These are phyloP conservation scores for Andricus quercusramuli DNA, from an alignment of 2,888 invertebrate species.

Conservation along the genomic window DNA sequence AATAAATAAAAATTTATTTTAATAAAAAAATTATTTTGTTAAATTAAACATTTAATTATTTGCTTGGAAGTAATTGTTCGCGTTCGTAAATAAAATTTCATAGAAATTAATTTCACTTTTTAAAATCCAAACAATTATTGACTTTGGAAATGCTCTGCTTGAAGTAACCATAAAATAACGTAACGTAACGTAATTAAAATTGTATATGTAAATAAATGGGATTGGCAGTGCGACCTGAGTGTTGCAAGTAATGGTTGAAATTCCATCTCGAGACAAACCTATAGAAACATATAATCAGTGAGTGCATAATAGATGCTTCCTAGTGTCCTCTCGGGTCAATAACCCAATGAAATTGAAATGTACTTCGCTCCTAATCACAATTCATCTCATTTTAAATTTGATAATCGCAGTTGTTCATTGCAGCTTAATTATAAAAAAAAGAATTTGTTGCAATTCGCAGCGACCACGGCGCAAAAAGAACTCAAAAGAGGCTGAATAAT, in stretches of 20 bases:
- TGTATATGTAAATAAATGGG: conserved; percentile 25
- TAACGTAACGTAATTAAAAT: conserved; percentile 3
- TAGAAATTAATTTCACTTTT: too few species aligned
- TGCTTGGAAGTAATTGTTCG: too few species aligned
- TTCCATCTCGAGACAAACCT: conserved; percentile 30
- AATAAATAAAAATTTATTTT: too few species aligned
- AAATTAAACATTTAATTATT: too few species aligned
- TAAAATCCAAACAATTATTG: too few species aligned
- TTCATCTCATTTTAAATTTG: not conserved
- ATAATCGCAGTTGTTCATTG: not conserved
- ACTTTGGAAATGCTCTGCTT: too few species aligned
- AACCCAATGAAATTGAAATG: conserved; percentile 27
- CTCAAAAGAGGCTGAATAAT: too few species aligned
- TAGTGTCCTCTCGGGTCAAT: conserved; percentile 34
- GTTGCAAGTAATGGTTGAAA: conserved; percentile 25
- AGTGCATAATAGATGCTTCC: conserved; percentile 39
- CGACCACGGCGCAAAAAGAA: too few species aligned
- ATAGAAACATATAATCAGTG: conserved; percentile 31
- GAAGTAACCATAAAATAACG: too few species aligned
- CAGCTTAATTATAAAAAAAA: not conserved
- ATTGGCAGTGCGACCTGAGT: conserved; percentile 6
- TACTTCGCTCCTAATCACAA: conserved; percentile 25
- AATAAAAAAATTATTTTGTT: too few species aligned
- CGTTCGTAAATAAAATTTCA: too few species aligned
- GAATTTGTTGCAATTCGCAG: too few species aligned